phyloP scores from a whole-genome alignment of 2,797 vertebrate species.

The Galaxias olidus region DNA sequence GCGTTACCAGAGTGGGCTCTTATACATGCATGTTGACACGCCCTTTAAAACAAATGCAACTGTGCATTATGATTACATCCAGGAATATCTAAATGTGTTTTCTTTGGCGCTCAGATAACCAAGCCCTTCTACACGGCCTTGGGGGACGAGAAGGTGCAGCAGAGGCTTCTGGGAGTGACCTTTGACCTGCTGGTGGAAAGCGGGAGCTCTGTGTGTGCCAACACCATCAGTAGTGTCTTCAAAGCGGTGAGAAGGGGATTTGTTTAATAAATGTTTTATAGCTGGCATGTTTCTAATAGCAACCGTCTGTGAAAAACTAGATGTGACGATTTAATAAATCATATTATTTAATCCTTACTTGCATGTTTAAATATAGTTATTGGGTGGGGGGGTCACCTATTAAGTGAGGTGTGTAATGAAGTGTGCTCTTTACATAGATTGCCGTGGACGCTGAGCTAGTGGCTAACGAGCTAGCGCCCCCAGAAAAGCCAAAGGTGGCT shows the following conservation, averaged over 20 bases:
- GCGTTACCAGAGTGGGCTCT: no score
- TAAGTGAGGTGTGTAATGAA: no score
- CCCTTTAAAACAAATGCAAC: no score
- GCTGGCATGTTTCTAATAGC: no score
- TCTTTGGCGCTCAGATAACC: slow-evolving; percentile 78
- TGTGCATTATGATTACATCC: neutral
- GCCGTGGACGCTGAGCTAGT: slow-evolving; percentile 84
- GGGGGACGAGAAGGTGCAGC: slow-evolving; percentile 79
- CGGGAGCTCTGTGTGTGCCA: slow-evolving; percentile 74
- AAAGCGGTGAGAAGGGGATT: slow-evolving; percentile 78
- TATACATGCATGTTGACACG: slow-evolving; percentile 5
- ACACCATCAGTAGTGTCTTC: slow-evolving; percentile 82
- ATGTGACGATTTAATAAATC: no score
- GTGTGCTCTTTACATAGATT: slow-evolving; percentile 69
- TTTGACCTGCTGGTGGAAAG: slow-evolving; percentile 86
- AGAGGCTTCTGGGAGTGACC: slow-evolving; percentile 82
- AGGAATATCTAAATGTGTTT: neutral
- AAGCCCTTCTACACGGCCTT: slow-evolving; percentile 87
- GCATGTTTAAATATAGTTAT: no score
- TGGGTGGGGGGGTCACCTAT: no score
- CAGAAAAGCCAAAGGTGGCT: slow-evolving; percentile 70
- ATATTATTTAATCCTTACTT: no score
- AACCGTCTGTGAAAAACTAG: no score
- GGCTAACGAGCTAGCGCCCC: slow-evolving; percentile 83
- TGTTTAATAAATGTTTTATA: no score